Evolutionary conservation across 2,797 vertebrate species (phyloP).

Genomic region (Parauchenoglanis ngamensis): DNA sequence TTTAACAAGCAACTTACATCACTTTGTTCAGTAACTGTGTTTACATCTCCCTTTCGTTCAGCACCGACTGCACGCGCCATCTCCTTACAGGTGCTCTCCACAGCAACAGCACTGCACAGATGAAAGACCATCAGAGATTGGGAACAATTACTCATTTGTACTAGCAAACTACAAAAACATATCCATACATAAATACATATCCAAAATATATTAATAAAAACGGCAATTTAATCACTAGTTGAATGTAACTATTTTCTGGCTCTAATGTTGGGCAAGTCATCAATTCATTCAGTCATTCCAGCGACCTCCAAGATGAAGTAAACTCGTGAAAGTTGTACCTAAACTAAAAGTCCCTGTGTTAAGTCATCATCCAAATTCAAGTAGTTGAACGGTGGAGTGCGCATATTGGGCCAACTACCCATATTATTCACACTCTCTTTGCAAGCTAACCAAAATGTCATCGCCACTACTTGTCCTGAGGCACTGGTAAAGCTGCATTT

Average conservation of each 20-base stretch:
- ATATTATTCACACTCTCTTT: neutral
- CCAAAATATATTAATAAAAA: neutral
- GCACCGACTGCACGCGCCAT: slow-evolving; percentile 49
- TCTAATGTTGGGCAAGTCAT: neutral
- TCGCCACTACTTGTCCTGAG: neutral
- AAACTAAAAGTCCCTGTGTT: neutral
- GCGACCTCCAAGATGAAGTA: neutral
- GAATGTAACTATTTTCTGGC: neutral
- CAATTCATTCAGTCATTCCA: neutral
- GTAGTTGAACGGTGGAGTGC: neutral
- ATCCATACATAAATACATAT: neutral
- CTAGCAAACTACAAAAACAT: neutral
- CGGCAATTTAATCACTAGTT: neutral
- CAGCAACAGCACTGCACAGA: slow-evolving; percentile 26
- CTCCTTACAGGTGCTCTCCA: slow-evolving; percentile 48
- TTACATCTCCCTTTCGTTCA: slow-evolving; percentile 44
- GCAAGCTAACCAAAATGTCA: neutral
- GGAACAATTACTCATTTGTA: neutral
- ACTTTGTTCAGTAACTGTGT: neutral
- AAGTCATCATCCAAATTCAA: neutral
- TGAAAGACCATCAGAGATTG: neutral
- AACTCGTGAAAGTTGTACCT: neutral
- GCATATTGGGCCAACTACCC: neutral
- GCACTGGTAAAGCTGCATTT: neutral
- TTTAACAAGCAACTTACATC: slow-evolving; percentile 46